Base-by-base conservation (phyloP, 1,140 invertebrate genomes). In the Stegodyphus mimosarum region DNA sequence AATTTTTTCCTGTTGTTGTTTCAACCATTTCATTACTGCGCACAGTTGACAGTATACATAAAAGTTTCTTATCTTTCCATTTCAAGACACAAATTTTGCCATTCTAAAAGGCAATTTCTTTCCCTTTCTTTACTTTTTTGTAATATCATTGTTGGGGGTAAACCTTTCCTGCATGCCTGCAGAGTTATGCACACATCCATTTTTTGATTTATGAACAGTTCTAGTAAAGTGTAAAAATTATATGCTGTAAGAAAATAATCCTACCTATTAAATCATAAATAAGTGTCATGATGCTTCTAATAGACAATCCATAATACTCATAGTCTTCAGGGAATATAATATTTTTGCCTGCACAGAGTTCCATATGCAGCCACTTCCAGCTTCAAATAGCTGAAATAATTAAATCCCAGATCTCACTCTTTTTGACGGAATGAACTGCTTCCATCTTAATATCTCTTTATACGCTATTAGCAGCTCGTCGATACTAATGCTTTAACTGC, bases 351-450 rank as follows among this genome's bases (percentile, higher is more conserved):
- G 70, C 51, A 72, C n/a, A 51, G 50, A 72, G 48, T 72, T 72
- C 49, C 5, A 72, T 49, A 72, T 72, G 49, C 51, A 52, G 7
- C 70, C 70, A 9, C 7, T 13, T 13, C 6, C 49, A 10, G 70
- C 18, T 72, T 72, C 70, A 33, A 17, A 72, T 48, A 72, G 48
- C 70, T 72, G 33, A 72, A 11, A 72, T 6, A 72, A 2, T 72
- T 72, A 48, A 11, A 72, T 5, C 18, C 70, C 70, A 50, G 51
- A 72, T 72, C 5, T 7, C 33, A 10, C 70, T 51, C 70, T 6
- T 50, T 72, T 72, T 1, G 18, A 48, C 11, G 49, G 70, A 72
- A 72, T 72, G 48, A 11, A 72, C 49, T 72, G 70, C 48, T 72
- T 72, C 70, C 70, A 72, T 13, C 49, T 33, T n/a, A 50, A 17